Base-by-base conservation (phyloP, 2,797 vertebrate genomes). In the Miichthys miiuy region DNA sequence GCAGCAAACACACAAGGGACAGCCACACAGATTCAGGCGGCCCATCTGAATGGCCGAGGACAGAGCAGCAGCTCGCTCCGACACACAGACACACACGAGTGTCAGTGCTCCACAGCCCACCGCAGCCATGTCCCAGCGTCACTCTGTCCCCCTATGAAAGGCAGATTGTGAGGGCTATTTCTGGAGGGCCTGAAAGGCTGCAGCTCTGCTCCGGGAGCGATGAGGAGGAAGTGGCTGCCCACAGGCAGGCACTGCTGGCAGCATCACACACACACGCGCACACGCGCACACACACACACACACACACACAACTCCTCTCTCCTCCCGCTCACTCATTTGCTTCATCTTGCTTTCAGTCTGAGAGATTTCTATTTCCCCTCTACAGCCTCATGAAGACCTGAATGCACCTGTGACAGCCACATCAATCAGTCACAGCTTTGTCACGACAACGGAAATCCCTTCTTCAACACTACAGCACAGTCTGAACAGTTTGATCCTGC, bases 111-210 rank as follows among this genome's bases (percentile, higher is more conserved):
- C 73, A 25, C 55, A 72, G 75, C 70, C 86, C 63, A 46, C 68
- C 13, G 67, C 55, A 25, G 77, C 78, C 79, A 20, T 9, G 51
- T 54, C 84, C 87, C 81, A 80, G 86, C 74, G 30, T 61, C 85
- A 52, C 81, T 82, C 83, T 65, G 79, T 83, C 77, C 81, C 81
- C 83, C 75, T 60, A 88, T 93, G 85, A 93, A 93, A 92, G 88
- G 85, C 86, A 93, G 89, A 91, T 89, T 93, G 91, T 90, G 83
- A 81, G 79, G 71, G 71, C 83, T 93, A 93, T 94, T 94, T 93
- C 87, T 92, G 87, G 89, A 88, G 87, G 81, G 86, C 61, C 85
- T 84, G 78, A 79, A 85, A 83, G 86, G 78, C 89, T 83, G 82
- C 81, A 70, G 81, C 44, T 51, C 73, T 27, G 85, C 83, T 81